Percentiles rank a stretch among this genome's conserved stretches.
Conservation (phyloP, 2,797 vertebrate species). For the Anguilla anguilla region DNA sequence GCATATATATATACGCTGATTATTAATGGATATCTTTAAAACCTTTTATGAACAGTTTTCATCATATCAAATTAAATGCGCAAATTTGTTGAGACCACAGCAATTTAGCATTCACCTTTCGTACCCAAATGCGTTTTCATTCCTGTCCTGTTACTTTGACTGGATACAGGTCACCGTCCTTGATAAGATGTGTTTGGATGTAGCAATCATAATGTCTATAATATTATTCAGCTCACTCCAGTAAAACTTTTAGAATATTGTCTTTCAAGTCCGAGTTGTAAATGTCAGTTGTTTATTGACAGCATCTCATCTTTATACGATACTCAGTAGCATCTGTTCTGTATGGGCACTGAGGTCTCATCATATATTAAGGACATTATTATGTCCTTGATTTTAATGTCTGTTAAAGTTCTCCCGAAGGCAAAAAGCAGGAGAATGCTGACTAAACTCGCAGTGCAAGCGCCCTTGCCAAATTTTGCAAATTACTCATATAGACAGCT, state of each 20-base stretch:
- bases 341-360: conserved; percentile 23
- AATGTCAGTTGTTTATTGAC: background rate
- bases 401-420: conserved; percentile 24
- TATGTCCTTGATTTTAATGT: conserved; percentile 29
- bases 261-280: background rate
- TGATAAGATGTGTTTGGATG: background rate
- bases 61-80: background rate
- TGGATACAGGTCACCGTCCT: background rate
- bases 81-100: background rate
- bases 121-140: background rate
- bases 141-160: background rate
- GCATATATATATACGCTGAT: background rate
- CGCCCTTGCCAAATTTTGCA: conserved; percentile 20
- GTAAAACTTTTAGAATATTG: background rate
- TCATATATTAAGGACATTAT: conserved; percentile 5
- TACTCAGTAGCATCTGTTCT: conserved; percentile 6
- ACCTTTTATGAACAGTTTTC: background rate
- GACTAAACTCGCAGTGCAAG: conserved; percentile 23
- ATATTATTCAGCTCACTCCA: background rate
- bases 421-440: background rate
- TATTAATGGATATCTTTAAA: background rate
- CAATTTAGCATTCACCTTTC: background rate
- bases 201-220: background rate
- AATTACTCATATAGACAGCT: conserved; percentile 33
- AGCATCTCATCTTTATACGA: conserved; percentile 11